Conservation (phyloP, 2,797 vertebrate genomes). For the Neoniphon sammara region DNA sequence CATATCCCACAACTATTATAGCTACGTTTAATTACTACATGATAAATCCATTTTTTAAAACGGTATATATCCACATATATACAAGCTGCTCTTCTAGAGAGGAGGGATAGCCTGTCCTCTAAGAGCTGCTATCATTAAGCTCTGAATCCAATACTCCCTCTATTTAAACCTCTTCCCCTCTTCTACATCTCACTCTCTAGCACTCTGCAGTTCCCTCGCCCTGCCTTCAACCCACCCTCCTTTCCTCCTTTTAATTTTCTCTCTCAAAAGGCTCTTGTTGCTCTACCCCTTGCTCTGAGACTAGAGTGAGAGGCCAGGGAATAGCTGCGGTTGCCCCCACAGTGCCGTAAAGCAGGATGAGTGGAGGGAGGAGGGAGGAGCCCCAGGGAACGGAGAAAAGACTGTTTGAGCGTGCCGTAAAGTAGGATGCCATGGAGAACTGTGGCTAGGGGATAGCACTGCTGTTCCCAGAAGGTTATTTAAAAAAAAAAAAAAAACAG, state of each 20-base stretch:
- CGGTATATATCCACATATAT: neutral
- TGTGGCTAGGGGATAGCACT: constrained; percentile 64
- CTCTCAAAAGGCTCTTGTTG: constrained; percentile 50
- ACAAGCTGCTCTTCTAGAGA: neutral
- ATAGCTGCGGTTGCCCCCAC: constrained; percentile 53
- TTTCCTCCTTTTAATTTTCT: constrained; percentile 68
- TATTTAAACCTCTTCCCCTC: constrained; percentile 11
- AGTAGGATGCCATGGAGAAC: constrained; percentile 72
- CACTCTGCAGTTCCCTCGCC: neutral
- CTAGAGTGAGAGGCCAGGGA: constrained; percentile 62
- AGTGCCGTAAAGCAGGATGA: constrained; percentile 64
- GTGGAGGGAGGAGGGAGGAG: constrained; percentile 49
- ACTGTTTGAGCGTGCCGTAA: constrained; percentile 65
- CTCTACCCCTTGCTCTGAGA: constrained; percentile 53
- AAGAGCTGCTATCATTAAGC: constrained; percentile 4
- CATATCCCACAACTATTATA: no score
- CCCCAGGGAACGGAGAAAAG: constrained; percentile 49
- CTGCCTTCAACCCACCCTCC: constrained; percentile 16
- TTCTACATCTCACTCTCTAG: neutral
- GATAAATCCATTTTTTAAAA: neutral
- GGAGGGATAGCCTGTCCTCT: constrained; percentile 3
- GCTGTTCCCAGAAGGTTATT: constrained; percentile 31
- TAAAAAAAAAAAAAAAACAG: constrained; percentile 11
- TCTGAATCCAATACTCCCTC: constrained; percentile 1
- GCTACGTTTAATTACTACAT: constrained; percentile 5